Evolutionary conservation across 1,140 invertebrate species (phyloP).

Genomic region (Solen grandis): DNA sequence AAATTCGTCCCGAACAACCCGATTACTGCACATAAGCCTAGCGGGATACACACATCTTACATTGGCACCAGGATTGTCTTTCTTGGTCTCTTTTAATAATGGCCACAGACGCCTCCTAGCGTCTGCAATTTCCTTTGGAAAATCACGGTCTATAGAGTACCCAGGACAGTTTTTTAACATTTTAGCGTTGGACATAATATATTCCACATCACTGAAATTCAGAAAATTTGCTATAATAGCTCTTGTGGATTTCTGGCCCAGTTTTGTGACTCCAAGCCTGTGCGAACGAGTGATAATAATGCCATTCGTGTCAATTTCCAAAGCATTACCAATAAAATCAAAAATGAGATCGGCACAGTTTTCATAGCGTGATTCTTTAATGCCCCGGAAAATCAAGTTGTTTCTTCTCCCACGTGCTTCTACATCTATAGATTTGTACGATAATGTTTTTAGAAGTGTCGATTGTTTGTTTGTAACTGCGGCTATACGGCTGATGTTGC

Average conservation of each 20-base stretch:
- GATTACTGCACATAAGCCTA: no score
- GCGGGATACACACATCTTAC: no score
- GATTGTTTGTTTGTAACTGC: not conserved
- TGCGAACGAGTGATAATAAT: not conserved
- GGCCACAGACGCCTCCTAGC: not conserved
- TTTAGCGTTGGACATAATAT: no score
- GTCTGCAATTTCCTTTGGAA: no score
- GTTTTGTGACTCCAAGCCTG: not conserved
- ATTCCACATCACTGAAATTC: no score
- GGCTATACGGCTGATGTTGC: not conserved
- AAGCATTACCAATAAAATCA: not conserved
- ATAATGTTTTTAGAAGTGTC: not conserved
- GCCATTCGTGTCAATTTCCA: slow-evolving; percentile 1
- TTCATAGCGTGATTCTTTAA: not conserved
- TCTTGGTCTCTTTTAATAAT: not conserved
- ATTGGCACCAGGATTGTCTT: no score
- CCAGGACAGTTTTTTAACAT: no score
- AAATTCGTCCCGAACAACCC: no score
- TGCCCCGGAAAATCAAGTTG: slow-evolving; percentile 1
- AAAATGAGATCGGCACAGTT: not conserved
- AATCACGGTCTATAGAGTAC: no score
- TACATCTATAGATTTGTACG: slow-evolving; percentile 22
- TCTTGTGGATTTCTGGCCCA: not conserved
- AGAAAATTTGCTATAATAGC: not conserved
- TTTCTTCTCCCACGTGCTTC: not conserved